Evolutionary conservation across 2,888 invertebrate species (phyloP).

Genomic region (Galerucella nymphaeae): DNA sequence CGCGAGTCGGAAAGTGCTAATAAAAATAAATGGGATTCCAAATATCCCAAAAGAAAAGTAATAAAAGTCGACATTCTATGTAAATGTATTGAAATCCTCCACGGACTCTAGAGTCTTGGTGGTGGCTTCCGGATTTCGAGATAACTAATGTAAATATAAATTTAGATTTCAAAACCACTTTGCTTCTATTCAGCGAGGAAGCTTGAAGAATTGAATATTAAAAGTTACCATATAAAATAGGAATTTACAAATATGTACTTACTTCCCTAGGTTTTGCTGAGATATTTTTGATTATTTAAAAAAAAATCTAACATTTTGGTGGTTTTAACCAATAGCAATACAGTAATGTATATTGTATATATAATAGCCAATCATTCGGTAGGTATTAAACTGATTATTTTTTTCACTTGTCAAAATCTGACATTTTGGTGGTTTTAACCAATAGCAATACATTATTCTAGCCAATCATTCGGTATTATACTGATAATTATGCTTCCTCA

Average conservation of each 20-base stretch:
- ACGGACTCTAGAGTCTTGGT: slow-evolving; percentile 41
- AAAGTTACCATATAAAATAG: slow-evolving; percentile 3
- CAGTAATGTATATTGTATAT: too few species aligned
- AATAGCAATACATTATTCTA: too few species aligned
- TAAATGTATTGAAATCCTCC: slow-evolving; percentile 59
- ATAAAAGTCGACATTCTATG: slow-evolving; percentile 54
- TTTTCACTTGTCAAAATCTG: too few species aligned
- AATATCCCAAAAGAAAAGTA: slow-evolving; percentile 51
- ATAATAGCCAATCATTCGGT: too few species aligned
- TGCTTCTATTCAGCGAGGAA: slow-evolving; percentile 36
- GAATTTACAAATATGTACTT: too few species aligned
- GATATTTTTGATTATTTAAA: too few species aligned
- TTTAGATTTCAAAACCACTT: slow-evolving; percentile 51
- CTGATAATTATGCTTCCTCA: too few species aligned
- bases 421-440: too few species aligned
- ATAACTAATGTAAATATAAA: slow-evolving; percentile 61
- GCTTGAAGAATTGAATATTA: slow-evolving; percentile 51
- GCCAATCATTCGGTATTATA: too few species aligned
- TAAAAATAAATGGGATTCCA: slow-evolving; percentile 51
- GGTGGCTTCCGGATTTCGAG: slow-evolving; percentile 51
- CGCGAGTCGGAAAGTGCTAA: slow-evolving; percentile 37
- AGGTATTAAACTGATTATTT: too few species aligned
- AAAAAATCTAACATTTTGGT: too few species aligned
- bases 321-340: too few species aligned
- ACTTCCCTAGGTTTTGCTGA: background rate